Evolutionary conservation across 64 coral and sea anemone species (phyloP), one percentile per base, ranked within the genome.

Genomic region (Anthopleura sola): DNA sequence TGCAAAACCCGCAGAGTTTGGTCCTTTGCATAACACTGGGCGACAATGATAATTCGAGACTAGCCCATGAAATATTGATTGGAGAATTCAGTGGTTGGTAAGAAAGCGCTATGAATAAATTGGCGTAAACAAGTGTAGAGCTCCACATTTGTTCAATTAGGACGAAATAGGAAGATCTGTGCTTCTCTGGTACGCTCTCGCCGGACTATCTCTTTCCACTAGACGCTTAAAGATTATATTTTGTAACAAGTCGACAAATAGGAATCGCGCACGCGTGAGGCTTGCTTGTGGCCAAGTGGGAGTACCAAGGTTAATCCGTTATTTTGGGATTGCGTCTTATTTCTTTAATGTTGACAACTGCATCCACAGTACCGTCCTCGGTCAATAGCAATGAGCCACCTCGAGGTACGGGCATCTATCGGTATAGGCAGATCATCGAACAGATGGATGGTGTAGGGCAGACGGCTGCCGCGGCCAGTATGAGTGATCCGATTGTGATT

Each of bases 111-210:
- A 84, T 89, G 88, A 92, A 97, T 97, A 97, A 91, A 97, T 97
- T 97, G 90, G 86, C 49, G 84, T 87, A 97, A 97, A 97, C 94
- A 92, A 60, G 85, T 78, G 87, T 78, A 21, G 39, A 81, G 49
- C 85, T 78, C 84, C 87, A 75, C 90, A 97, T 92, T 97, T 97
- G 90, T 88, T 97, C 91, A 97, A 87, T 92, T 92, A 97, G 84
- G 51, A 60, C 39, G 66, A 37, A 37, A 82, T 84, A 68, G 54
- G 34, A 84, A 44, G 54, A 82, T 86, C 55, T 85, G 37, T 78
- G 33, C 21, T n/a, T 49, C 56, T 46, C 39, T 85, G 31, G 62
- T 80, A 82, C 78, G 66, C 55, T 97, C 46, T 47, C 66, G 38
- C 39, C 62, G 3, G 50, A 47, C 3, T 36, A 39, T 75, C 88